Evolutionary conservation across 2,113 vertebrate species (phyloP), one percentile per base, ranked within the genome.

Genomic region (Sprattus sprattus): DNA sequence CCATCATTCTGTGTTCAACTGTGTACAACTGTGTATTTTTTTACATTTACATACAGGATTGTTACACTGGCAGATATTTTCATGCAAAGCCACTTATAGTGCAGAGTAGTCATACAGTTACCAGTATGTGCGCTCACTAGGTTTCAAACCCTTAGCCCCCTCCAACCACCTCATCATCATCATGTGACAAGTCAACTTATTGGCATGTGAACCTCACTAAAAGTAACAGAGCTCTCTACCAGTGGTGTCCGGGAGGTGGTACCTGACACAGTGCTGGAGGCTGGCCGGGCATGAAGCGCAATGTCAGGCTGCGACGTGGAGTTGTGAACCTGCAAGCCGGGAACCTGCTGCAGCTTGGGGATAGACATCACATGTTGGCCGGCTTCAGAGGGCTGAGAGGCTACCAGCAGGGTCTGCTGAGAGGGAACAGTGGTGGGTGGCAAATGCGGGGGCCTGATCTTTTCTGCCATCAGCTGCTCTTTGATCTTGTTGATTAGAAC

Each of bases 401-500:
- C 93, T 90, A 97, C 95, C 85, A 99, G 95, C 89, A 98, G 91
- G 0, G 97, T 92, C 94, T 99, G 98, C 95, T 98, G 98, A 85
- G 98, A 99, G 16, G 97, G 95, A 83, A 95, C 92, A 0, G 97
- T 97, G 84, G 97, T 97, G 88, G 97, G 97, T 2, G 97, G 97
- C 94, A 99, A 92, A 92, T 99, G 98, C 0, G 97, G 95, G 81
- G 98, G 97, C 84, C 98, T 95, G 89, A 99, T 99, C 96, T 99
- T 99, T 94, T 99, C 98, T 0, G 98, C 98, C 98, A 99, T 99
- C 93, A 99, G 94, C 93, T 99, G 98, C 94, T 99, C 98, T 95
- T 99, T 99, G 95, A 99, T 99, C 95, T 99, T 99, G 95, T 99
- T 99, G 93, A 99, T 99, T 91, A 99, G 96, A 92, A 99, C 98